Base-by-base conservation (phyloP, 37 sponge, comb jelly and placozoan genomes). In the Amphimedon queenslandica region DNA sequence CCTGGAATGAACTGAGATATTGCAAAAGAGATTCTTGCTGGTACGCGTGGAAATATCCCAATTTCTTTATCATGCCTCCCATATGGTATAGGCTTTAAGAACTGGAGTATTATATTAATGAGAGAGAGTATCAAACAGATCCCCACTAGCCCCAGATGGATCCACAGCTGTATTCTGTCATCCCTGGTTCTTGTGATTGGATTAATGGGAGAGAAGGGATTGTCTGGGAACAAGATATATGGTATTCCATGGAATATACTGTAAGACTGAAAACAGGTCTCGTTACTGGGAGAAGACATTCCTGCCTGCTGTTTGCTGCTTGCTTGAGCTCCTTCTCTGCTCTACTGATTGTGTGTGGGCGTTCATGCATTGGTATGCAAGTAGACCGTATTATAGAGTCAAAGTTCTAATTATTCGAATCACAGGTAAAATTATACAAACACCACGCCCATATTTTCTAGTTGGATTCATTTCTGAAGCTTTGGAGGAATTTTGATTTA, bases 71-170 rank as follows among this genome's bases (percentile, higher is more conserved):
- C 75, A 53, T 82, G 80, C 32, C 74, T 83, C 4, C 92, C 92
- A 51, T 91, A 87, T 1, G 88, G 84, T 23, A 72, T 75, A 3
- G 88, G 79, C 55, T 72, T 71, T 23, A 34, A 75, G 56, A 67
- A 29, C 28, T 91, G 88, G 23, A 32, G 51, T 1, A 91, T 1
- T 58, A 83, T 74, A 21, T 67, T 79, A 29, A 83, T 31, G 1
- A 87, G 51, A 3, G 84, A 80, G 5, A 91, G 37, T 2, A 87
- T 36, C 40, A 91, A 79, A 0, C 88, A 84, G 0, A 75, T 30
- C 2, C 69, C 65, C 13, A 91, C 77, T 18, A 91, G 77, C 13
- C 74, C 80, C 25, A 56, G 70, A 75, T 91, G 88, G 0, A 81
- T 60, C 88, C 88, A 87, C 65, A 91, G 79, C 23, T 80, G 75